Evolutionary conservation across 2,113 vertebrate species (phyloP).

Genomic region (Heloderma charlesbogerti): DNA sequence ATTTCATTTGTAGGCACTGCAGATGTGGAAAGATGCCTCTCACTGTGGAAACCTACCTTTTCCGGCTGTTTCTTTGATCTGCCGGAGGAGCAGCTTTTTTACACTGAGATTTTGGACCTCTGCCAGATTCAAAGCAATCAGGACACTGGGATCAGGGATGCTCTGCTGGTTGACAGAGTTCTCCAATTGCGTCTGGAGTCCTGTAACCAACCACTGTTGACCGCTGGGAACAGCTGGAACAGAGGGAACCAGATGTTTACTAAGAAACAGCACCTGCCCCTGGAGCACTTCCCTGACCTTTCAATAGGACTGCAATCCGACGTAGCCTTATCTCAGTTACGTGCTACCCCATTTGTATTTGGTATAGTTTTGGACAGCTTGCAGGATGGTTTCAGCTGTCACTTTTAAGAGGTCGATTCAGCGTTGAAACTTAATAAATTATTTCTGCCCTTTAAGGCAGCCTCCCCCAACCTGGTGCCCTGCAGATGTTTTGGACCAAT

Average conservation of each 20-base stretch:
- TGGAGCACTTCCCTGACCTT: not conserved
- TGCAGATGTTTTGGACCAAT: too few species aligned
- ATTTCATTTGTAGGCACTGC: not conserved
- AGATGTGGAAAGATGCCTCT: not conserved
- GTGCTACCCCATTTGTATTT: not conserved
- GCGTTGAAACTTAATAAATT: not conserved
- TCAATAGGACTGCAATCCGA: not conserved
- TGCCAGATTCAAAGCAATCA: conserved; percentile 76
- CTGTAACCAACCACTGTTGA: conserved; percentile 11
- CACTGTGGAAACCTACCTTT: conserved; percentile 1
- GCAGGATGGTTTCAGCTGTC: not conserved
- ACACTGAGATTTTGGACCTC: accelerated
- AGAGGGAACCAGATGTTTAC: accelerated
- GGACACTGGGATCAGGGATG: conserved; percentile 67
- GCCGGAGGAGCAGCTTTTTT: conserved; percentile 46
- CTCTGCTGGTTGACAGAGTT: accelerated
- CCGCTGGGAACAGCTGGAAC: conserved; percentile 37
- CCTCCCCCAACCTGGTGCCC: too few species aligned
- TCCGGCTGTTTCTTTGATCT: conserved; percentile 36
- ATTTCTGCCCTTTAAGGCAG: too few species aligned
- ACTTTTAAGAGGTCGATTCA: not conserved
- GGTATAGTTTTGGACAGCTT: not conserved
- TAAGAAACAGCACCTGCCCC: not conserved
- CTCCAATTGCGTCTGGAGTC: conserved; percentile 57
- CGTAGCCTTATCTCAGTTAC: not conserved